Evolutionary conservation across 2,113 vertebrate species (phyloP).

Genomic region (Baryphthengus martii): DNA sequence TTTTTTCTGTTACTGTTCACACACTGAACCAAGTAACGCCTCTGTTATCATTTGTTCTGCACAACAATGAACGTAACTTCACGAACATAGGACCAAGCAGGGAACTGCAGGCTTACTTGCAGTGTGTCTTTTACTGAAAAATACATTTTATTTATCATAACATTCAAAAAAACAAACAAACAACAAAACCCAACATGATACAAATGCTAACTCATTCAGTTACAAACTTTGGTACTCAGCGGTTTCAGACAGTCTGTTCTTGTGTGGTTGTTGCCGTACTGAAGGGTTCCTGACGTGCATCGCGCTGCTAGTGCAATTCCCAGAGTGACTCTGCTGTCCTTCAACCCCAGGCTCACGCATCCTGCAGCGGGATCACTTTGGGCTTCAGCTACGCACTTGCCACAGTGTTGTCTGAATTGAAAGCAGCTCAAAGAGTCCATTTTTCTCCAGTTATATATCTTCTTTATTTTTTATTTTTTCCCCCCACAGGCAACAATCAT

Average conservation of each 20-base stretch:
- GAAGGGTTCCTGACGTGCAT: neutral
- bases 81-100: neutral
- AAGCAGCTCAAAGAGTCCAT: slow-evolving; percentile 45
- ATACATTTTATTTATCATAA: slow-evolving; percentile 71
- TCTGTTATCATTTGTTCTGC: neutral
- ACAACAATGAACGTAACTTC: neutral
- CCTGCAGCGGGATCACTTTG: neutral
- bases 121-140: slow-evolving; percentile 77
- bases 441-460: neutral
- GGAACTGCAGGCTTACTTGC: slow-evolving; percentile 38
- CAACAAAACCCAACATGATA: slow-evolving; percentile 31
- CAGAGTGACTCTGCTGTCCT: neutral
- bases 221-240: slow-evolving; percentile 52
- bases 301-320: neutral
- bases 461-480: neutral
- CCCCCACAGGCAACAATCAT: neutral
- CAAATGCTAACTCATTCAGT: slow-evolving; percentile 65
- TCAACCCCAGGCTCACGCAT: neutral
- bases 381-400: neutral
- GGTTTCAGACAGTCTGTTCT: neutral
- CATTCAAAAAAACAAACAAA: slow-evolving; percentile 50
- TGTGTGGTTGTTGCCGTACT: neutral
- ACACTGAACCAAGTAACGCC: neutral
- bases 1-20: neutral
- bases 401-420: neutral